Conservation (phyloP, 2,797 vertebrate genomes). For the Myotis myotis region DNA sequence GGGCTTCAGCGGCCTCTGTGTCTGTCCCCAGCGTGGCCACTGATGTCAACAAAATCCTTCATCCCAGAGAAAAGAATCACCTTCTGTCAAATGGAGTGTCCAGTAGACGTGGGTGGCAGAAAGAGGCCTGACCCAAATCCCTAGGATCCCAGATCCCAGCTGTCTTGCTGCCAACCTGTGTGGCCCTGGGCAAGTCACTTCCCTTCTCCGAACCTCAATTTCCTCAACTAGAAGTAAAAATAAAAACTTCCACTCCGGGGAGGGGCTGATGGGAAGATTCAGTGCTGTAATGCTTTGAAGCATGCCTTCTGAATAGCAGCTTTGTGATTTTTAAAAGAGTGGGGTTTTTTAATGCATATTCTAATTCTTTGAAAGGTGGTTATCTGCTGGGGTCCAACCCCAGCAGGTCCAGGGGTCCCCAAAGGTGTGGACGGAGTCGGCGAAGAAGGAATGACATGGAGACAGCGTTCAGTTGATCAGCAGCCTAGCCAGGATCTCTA, state of each 20-base stretch:
- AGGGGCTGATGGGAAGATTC: background rate
- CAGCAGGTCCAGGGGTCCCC: too few species aligned
- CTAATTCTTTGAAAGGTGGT: background rate
- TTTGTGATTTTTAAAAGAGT: background rate
- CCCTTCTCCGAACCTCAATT: background rate
- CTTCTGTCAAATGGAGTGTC: background rate
- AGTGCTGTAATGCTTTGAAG: background rate
- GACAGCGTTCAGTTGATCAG: too few species aligned
- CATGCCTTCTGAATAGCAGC: background rate
- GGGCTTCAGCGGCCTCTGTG: background rate
- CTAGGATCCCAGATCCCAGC: background rate
- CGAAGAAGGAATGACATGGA: too few species aligned
- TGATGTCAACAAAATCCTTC: background rate
- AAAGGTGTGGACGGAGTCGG: too few species aligned
- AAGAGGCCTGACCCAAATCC: background rate
- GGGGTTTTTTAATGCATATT: background rate
- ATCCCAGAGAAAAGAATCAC: background rate
- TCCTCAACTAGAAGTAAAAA: background rate
- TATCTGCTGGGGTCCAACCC: too few species aligned
- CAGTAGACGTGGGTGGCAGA: background rate
- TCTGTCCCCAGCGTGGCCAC: background rate
- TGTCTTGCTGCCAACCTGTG: background rate
- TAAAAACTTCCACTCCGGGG: background rate
- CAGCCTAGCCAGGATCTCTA: too few species aligned
- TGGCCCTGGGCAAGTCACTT: background rate